Conservation (phyloP, 2,888 invertebrate species). For the Hydrotaea diabolus region DNA sequence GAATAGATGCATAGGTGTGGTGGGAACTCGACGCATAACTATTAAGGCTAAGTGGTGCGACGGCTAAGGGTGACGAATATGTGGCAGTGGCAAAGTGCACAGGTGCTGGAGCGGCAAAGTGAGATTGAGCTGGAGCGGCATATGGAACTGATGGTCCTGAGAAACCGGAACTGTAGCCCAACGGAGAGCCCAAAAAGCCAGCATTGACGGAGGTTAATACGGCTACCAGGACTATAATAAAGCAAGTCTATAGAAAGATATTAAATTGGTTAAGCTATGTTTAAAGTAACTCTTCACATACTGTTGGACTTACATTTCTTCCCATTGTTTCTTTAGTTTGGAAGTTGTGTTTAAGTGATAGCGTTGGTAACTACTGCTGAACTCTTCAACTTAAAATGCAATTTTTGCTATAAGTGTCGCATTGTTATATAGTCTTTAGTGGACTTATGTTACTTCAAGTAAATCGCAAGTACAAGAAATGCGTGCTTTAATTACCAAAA, state of each 20-base stretch:
- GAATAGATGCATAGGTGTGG: slow-evolving; percentile 20
- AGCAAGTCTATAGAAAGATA: slow-evolving; percentile 28
- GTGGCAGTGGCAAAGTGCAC: not conserved
- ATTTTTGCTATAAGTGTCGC: slow-evolving; percentile 20
- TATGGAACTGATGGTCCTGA: not conserved
- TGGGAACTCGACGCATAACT: slow-evolving; percentile 10
- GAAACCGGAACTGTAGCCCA: slow-evolving; percentile 28
- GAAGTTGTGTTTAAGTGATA: not conserved
- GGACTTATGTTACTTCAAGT: not conserved
- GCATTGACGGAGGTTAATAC: not conserved
- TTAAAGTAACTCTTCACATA: too few species aligned
- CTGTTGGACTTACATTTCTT: slow-evolving; percentile 41
- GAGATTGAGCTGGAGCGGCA: slow-evolving; percentile 4
- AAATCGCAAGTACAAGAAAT: slow-evolving; percentile 57
- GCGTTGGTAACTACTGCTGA: slow-evolving; percentile 35
- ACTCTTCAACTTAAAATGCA: slow-evolving; percentile 46
- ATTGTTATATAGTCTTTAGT: slow-evolving; percentile 52
- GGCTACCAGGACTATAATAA: not conserved
- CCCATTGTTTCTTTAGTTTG: slow-evolving; percentile 34
- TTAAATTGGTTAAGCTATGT: not conserved
- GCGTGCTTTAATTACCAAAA: slow-evolving; percentile 49
- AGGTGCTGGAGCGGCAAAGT: not conserved
- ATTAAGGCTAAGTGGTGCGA: slow-evolving; percentile 18
- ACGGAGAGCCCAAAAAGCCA: slow-evolving; percentile 35
- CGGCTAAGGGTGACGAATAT: slow-evolving; percentile 43